Base-by-base conservation (phyloP, 2,113 vertebrate genomes). In the Pithys albifrons region DNA sequence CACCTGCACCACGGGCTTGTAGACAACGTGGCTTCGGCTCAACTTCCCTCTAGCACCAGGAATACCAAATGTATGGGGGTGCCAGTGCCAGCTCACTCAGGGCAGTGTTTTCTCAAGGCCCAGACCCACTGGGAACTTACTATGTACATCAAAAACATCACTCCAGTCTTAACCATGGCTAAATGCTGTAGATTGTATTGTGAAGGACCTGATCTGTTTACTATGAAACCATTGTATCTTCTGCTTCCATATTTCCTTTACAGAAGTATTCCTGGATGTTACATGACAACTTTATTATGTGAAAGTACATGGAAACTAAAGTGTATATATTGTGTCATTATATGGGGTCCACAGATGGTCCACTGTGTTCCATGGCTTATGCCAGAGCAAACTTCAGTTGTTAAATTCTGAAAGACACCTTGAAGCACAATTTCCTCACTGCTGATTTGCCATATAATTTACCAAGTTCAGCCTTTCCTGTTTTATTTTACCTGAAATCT, bases 351-450 rank as follows among this genome's bases (percentile, higher is more conserved):
- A 89, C 35, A 24, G 76, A 93, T 95, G 92, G 96, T 77, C 91
- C 95, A 86, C 96, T 91, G 86, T 95, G 90, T 95, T 95, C 95
- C 93, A 92, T 67, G 86, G 92, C 86, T 97, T 88, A 95, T 28
- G 64, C 96, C 84, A 5, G 95, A 84, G 94, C 95, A 96, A 97
- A 97, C 90, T 89, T 86, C 97, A 96, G 82, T 88, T 97, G 85
- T 96, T 97, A 91, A 95, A 95, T 95, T 96, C 96, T 92, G 95
- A 95, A 93, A 93, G 89, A 94, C 93, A 79, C 93, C 92, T 96
- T 95, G 97, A 98, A 98, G 98, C 98, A 98, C 98, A 98, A 97
- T 88, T 95, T 98, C 90, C 95, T 91, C 89, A 94, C 86, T 10
- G 41, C 90, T 96, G 79, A 93, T 91, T 89, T 94, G 85, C 94